Conservation (phyloP, 2,113 vertebrate genomes). For the Gallinago jamesoni region DNA sequence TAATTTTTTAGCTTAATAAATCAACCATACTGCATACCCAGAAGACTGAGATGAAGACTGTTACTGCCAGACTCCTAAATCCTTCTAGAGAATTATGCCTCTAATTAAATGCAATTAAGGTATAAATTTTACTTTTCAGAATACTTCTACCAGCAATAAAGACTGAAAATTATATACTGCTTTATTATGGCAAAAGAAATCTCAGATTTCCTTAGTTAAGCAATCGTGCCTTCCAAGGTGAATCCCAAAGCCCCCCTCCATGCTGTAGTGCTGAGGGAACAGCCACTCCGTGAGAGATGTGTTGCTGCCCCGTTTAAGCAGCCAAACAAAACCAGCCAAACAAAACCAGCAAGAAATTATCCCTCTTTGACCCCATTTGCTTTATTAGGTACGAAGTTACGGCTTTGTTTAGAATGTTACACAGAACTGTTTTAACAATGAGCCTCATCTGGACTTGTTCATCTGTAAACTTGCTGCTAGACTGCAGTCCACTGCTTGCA, state of each 20-base stretch:
- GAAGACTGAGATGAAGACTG: not conserved
- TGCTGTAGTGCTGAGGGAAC: not conserved
- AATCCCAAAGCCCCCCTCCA: not conserved
- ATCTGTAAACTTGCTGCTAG: not conserved
- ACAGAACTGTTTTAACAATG: not conserved
- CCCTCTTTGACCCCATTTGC: not conserved
- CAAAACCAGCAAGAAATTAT: not conserved
- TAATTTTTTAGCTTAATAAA: conserved; percentile 42
- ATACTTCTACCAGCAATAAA: not conserved
- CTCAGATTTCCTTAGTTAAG: not conserved
- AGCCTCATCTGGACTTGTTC: not conserved
- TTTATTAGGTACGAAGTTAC: not conserved
- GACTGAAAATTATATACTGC: not conserved
- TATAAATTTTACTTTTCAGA: not conserved
- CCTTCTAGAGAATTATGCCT: not conserved
- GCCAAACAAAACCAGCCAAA: not conserved
- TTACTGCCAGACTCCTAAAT: not conserved
- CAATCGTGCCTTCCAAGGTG: not conserved
- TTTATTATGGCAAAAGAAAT: not conserved
- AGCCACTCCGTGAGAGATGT: not conserved
- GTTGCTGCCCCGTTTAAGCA: not conserved
- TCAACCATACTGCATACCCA: not conserved
- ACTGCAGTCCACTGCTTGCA: not conserved
- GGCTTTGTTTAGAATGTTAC: not conserved
- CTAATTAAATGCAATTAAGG: not conserved